Conservation (phyloP, 2,797 vertebrate genomes). For the Trachops cirrhosus region DNA sequence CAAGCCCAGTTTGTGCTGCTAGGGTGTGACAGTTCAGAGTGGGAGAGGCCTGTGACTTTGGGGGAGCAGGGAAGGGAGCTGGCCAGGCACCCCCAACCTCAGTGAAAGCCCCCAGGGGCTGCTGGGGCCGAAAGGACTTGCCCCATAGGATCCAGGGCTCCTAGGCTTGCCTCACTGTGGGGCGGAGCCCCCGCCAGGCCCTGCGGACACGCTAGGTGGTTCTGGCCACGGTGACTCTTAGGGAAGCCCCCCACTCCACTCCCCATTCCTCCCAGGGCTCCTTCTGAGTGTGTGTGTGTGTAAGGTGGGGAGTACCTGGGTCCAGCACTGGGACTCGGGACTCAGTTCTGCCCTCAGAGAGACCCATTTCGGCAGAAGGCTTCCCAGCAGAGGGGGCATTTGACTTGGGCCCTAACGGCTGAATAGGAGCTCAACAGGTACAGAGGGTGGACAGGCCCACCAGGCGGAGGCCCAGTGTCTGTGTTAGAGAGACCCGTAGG, state of each 20-base stretch:
- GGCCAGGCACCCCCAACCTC: not conserved
- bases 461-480: not conserved
- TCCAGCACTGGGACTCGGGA: not conserved
- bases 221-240: not conserved
- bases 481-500: not conserved
- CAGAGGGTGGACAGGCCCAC: not conserved
- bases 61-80: not conserved
- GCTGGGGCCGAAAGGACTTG: not conserved
- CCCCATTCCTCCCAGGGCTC: not conserved
- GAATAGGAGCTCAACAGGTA: not conserved
- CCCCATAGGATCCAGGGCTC: not conserved
- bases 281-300: not conserved
- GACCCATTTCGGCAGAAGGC: not conserved
- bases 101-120: not conserved
- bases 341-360: not conserved
- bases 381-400: not conserved
- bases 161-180: not conserved
- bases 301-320: fast-evolving
- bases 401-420: not conserved
- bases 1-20: fast-evolving
- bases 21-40: not conserved
- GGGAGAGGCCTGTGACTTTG: not conserved
- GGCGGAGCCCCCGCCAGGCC: not conserved
- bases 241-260: fast-evolving
- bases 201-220: not conserved